Base-by-base conservation (phyloP, 2,113 vertebrate genomes). In the Mobula hypostoma region DNA sequence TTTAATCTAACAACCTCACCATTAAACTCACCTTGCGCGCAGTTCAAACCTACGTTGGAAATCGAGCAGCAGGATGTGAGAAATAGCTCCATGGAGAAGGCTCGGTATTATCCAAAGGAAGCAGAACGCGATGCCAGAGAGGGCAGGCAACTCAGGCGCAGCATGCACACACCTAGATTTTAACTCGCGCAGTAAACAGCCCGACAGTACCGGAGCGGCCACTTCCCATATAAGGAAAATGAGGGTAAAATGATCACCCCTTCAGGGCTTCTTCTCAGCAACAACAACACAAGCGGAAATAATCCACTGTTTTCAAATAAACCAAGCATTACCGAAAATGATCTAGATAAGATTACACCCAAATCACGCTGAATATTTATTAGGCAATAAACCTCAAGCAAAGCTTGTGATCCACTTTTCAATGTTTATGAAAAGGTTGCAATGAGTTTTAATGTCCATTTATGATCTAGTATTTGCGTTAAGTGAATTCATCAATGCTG, bases 291-390 rank as follows among this genome's bases (percentile, higher is more conserved):
- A 93, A 93, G 91, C 36, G 91, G 91, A 93, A 93, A 93, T 93
- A 76, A 93, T 93, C 91, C 91, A 27, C 91, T 93, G 91, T 93
- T 93, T 93, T 76, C 68, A 93, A 93, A 93, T 93, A 93, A 93
- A 74, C 40, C 91, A 74, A 74, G 91, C 91, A 93, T 93, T 93
- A 76, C 91, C 91, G 91, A 93, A 93, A 93, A 93, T 76, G 91
- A 93, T 93, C 68, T 48, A 93, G 91, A 93, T 93, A 93, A 93
- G 91, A 93, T 93, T 93, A 74, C 91, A 93, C 40, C 9, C 40
- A 74, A 74, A 93, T 93, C 91, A 56, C 91, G 48, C 91, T 93
- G 91, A 93, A 93, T 93, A 93, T 93, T 93, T 93, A 93, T 72
- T 76, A 56, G 66, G 40, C 91, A 48, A 48, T 56, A 93, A 48